A percentile compares a stretch with the other conserved stretches of the same genome.
Evolutionary conservation across 2,888 invertebrate genomes (phyloP).

Genomic region (Gymnocheta viridis): DNA sequence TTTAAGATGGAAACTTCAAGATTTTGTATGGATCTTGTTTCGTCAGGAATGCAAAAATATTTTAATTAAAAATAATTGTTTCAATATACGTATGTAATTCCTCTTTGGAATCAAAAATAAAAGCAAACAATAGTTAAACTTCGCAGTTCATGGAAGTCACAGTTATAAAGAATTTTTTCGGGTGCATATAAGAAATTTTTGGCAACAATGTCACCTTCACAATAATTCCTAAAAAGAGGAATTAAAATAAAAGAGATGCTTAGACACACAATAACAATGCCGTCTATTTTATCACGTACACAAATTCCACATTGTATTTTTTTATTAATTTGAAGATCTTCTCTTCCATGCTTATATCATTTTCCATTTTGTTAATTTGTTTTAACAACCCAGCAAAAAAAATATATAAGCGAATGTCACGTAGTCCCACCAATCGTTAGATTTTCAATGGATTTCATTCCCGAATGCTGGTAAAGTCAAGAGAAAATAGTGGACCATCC

Average conservation of each 20-base stretch:
- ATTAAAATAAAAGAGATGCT: background rate
- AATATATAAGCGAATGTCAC: too few species aligned
- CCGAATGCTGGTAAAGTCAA: too few species aligned
- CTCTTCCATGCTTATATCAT: background rate
- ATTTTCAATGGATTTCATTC: too few species aligned
- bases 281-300: slow-evolving; percentile 23
- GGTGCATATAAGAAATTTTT: background rate
- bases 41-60: too few species aligned
- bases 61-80: too few species aligned
- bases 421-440: too few species aligned
- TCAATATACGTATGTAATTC: too few species aligned
- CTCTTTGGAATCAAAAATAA: too few species aligned
- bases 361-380: background rate
- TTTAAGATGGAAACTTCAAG: too few species aligned
- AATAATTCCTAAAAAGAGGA: background rate
- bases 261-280: slow-evolving; percentile 19
- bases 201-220: slow-evolving; percentile 33
- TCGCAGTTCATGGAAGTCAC: background rate
- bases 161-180: too few species aligned
- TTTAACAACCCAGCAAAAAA: background rate
- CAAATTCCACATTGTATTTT: background rate
- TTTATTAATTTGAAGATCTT: background rate
- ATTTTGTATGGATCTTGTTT: too few species aligned
- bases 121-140: background rate
- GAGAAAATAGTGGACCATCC: too few species aligned